Percentiles rank a stretch among this genome's conserved stretches.
phyloP scores from a whole-genome alignment of 2,888 invertebrate genomes.

The Dicyrtomina minuta region DNA sequence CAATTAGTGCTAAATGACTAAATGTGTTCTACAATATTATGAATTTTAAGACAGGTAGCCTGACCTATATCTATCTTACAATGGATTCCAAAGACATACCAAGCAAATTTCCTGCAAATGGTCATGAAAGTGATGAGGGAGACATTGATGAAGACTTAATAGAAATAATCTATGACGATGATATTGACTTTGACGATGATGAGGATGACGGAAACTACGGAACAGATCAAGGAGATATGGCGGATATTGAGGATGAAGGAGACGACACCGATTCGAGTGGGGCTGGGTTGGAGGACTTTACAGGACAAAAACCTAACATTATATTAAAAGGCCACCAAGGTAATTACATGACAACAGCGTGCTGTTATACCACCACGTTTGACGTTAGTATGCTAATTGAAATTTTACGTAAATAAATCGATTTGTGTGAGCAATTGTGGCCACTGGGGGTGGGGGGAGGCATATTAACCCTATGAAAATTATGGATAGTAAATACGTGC shows the following conservation, averaged over 20 bases:
- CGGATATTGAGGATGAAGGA: conserved; percentile 55
- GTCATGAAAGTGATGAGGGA: conserved; percentile 29
- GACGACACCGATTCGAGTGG: conserved; percentile 56
- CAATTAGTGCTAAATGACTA: too few relatives aligned
- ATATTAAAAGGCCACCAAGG: conserved; percentile 67
- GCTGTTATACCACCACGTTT: too few relatives aligned
- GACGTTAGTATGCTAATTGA: neutral
- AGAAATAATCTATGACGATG: conserved; percentile 56
- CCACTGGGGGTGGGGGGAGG: too few relatives aligned
- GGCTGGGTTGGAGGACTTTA: conserved; percentile 47
- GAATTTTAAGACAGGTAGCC: too few relatives aligned
- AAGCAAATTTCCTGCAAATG: neutral
- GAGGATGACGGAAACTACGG: conserved; percentile 55
- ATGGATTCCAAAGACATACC: conserved; percentile 11
- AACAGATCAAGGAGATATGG: conserved; percentile 57
- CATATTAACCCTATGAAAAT: too few relatives aligned
- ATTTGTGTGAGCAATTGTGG: too few relatives aligned
- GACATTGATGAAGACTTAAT: conserved; percentile 57
- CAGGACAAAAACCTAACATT: conserved; percentile 63
- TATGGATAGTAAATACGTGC: too few relatives aligned
- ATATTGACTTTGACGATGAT: conserved; percentile 52
- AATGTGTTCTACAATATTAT: too few relatives aligned
- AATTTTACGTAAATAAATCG: too few relatives aligned
- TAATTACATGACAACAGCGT: conserved; percentile 55
- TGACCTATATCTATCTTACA: too few relatives aligned